Evolutionary conservation across 1,140 invertebrate genomes (phyloP), one percentile per base, ranked within the genome.

Genomic region (Drosophila novamexicana): DNA sequence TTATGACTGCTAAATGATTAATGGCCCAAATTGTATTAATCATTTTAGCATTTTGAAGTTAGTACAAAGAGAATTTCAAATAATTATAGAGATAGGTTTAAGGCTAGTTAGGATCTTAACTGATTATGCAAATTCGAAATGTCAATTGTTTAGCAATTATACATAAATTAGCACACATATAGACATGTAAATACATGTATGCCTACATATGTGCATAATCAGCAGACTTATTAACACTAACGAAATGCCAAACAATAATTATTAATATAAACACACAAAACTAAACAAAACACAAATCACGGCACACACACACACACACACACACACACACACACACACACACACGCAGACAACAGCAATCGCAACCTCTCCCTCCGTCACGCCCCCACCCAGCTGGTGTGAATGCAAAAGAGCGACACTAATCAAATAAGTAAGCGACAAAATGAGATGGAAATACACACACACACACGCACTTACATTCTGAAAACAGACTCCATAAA

Each of bases 391-490:
- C n/a, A 16, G 1, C 14, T 63, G 40, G 12, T 62, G 66, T 63
- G 63, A 63, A 69, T 53, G 59, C 67, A 54, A 63, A 70, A 71
- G 37, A 73, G 70, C 71, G 22, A 50, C 64, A 53, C 70, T 86
- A 88, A 88, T 83, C 70, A 73, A 65, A 52, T 67, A 63, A 63
- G 71, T 61, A 76, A 75, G 79, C 65, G 44, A 44, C 64, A 74
- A 75, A 36, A 68, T 47, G 32, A 59, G 56, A 62, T 78, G 79
- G 47, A 69, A 75, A 79, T 64, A 69, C 53, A 61, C 61, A 71
- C 47, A 47, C 8, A 42, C 22, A 29, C 22, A 29, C 18, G 5
- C 22, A 29, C 22, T 29, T 16, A 16, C 44, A 50, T 9, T 42
- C 7, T 22, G 44, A 10, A 16, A 9, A 29, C 40, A 66, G 44